phyloP scores from a whole-genome alignment of 1,140 invertebrate genomes.

The Trypoxylus dichotomus region DNA sequence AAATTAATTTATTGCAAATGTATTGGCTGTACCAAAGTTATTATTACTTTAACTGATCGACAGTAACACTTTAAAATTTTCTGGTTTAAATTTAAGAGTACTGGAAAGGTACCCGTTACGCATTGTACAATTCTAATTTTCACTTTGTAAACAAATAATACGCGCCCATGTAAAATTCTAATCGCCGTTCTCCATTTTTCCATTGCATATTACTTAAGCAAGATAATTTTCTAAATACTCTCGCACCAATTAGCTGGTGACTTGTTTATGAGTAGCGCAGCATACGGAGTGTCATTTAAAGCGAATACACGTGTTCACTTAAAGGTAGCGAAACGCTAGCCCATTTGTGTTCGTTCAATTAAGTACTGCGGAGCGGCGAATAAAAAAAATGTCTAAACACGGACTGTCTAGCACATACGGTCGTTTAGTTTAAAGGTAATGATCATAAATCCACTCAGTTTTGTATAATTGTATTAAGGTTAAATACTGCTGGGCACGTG shows the following conservation, averaged over 20 bases:
- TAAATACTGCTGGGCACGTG: slow-evolving; percentile 14
- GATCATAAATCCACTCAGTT: slow-evolving; percentile 14
- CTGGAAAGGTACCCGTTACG: too few relatives aligned
- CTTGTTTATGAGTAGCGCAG: background rate
- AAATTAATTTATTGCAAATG: too few relatives aligned
- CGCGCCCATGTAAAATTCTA: background rate
- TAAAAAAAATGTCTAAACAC: slow-evolving; percentile 18
- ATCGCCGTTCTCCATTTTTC: background rate
- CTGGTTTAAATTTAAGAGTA: too few relatives aligned
- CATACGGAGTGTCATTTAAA: slow-evolving; percentile 6
- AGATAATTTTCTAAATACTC: slow-evolving; percentile 8
- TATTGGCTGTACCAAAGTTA: too few relatives aligned
- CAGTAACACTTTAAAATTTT: too few relatives aligned
- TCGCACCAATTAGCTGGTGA: slow-evolving; percentile 8
- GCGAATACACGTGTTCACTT: background rate
- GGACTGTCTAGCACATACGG: background rate
- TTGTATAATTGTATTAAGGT: slow-evolving; percentile 20
- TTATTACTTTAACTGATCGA: too few relatives aligned
- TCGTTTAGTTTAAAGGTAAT: slow-evolving; percentile 21
- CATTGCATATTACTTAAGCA: background rate
- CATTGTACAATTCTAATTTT: too few relatives aligned
- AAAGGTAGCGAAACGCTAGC: background rate
- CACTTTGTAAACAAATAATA: background rate
- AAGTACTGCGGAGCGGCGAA: background rate
- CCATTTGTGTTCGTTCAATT: slow-evolving; percentile 2